Base-by-base conservation (phyloP, 2,888 invertebrate species). In the Operophtera brumata region DNA sequence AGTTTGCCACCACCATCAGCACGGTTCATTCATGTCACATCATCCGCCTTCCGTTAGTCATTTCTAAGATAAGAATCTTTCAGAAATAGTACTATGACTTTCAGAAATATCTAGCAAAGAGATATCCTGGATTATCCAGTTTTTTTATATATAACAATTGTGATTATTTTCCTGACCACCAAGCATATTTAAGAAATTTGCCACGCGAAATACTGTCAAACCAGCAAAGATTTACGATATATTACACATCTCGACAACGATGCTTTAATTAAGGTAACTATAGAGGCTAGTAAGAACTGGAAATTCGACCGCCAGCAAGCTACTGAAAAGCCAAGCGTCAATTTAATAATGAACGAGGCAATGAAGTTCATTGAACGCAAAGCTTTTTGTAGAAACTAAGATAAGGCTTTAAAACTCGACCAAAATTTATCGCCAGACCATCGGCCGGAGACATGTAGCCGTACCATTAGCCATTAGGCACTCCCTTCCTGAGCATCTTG, bases 401-500 rank as follows among this genome's bases (percentile, higher is more conserved):
- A 55, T 46, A 61, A 51, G n/a, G 40, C 26, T 32, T 54, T 43
- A 53, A 56, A 49, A 54, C 25, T 54, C 32, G 49, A 55, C 59
- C 47, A 50, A 61, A 64, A 70, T 71, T 75, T 73, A 79, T 72
- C 70, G 69, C 72, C 28, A 71, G 67, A 67, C 67, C 69, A 76
- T 69, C 73, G 69, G 71, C 71, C 70, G 73, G 72, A 74, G 73
- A 77, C 77, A 73, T 71, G 71, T 74, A 9, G 73, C 61, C 67
- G 69, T 71, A 70, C 79, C 76, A 85, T 86, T 84, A 84, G 84
- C 79, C 76, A 85, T 86, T 84, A 84, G 84, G 80, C 86, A 72
- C 88, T 77, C 88, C 88, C 86, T 84, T 88, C 82, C 80, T 80
- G 78, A 73, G 69, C 73, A 76, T 84, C 82, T 86, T 82, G 81